Evolutionary conservation across 2,113 vertebrate species (phyloP).

Genomic region (Callopanchax toddi): DNA sequence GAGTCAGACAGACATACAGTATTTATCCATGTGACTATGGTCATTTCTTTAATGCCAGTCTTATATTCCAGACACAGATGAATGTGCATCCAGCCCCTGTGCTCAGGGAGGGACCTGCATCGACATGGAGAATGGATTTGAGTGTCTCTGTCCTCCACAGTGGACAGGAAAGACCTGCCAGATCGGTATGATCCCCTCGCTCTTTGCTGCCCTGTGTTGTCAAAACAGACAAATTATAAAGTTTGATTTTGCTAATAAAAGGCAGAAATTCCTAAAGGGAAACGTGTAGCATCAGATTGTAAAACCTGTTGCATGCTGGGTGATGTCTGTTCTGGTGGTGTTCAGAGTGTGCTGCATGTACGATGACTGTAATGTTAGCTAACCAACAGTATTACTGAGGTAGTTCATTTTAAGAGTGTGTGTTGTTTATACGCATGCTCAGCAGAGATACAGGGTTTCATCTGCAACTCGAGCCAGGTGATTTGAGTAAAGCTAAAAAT

Average conservation of each 20-base stretch:
- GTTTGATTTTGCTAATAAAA: too few species aligned
- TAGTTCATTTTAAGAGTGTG: constrained; percentile 38
- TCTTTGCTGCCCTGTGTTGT: too few species aligned
- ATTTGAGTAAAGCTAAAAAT: constrained; percentile 81
- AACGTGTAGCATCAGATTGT: background rate
- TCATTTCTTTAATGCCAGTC: background rate
- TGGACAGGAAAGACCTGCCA: constrained; percentile 95
- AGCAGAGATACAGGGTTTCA: constrained; percentile 39
- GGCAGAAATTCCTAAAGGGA: too few species aligned
- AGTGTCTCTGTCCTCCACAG: constrained; percentile 90
- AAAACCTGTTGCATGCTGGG: constrained; percentile 14
- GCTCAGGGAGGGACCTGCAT: constrained; percentile 91
- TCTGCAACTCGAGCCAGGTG: constrained; percentile 74
- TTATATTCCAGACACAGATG: constrained; percentile 86
- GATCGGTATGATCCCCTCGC: constrained; percentile 82
- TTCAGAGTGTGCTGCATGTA: background rate
- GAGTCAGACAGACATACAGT: too few species aligned
- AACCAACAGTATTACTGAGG: constrained; percentile 31
- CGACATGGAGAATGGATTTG: constrained; percentile 88
- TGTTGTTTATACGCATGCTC: constrained; percentile 27
- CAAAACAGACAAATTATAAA: too few species aligned
- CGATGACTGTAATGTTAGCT: constrained; percentile 17
- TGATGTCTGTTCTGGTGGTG: constrained; percentile 8
- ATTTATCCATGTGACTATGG: background rate
- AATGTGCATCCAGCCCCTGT: constrained; percentile 90